Evolutionary conservation across 2,797 vertebrate genomes (phyloP).

Genomic region (Manis pentadactyla): DNA sequence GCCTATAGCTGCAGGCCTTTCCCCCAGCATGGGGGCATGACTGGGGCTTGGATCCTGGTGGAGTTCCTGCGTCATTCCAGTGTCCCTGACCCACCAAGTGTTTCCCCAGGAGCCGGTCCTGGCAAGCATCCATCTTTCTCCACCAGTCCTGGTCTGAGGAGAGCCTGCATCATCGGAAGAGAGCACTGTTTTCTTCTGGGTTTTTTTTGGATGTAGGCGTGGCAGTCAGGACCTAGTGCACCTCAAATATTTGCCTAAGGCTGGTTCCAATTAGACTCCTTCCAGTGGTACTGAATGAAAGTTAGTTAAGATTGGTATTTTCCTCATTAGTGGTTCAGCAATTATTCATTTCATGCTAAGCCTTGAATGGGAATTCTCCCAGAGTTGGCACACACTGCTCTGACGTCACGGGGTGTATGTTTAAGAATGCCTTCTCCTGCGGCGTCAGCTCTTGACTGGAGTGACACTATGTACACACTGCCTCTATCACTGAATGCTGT

Average conservation of each 20-base stretch:
- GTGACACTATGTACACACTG: not conserved
- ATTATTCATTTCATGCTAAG: conserved; percentile 69
- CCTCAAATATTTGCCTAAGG: conserved; percentile 6
- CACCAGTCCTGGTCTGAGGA: not conserved
- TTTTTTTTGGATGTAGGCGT: not conserved
- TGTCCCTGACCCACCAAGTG: not conserved
- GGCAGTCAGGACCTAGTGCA: not conserved
- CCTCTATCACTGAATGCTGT: not conserved
- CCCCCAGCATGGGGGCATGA: not conserved
- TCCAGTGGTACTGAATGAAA: conserved; percentile 44
- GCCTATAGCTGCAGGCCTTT: too few species aligned
- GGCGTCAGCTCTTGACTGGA: conserved; percentile 32
- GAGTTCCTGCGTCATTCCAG: not conserved
- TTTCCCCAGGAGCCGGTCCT: not conserved
- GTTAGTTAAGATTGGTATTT: not conserved
- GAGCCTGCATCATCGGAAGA: not conserved
- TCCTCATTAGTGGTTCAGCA: conserved; percentile 42
- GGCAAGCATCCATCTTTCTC: not conserved
- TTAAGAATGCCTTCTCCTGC: conserved; percentile 32
- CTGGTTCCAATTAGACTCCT: conserved; percentile 43
- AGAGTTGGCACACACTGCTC: not conserved
- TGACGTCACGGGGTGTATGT: conserved; percentile 47
- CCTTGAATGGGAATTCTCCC: not conserved
- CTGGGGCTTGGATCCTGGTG: not conserved
- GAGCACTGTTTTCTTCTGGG: not conserved